A percentile compares a stretch with the other conserved stretches of the same genome.
Conservation (phyloP, 2,113 vertebrate species). For the Ellobius talpinus region DNA sequence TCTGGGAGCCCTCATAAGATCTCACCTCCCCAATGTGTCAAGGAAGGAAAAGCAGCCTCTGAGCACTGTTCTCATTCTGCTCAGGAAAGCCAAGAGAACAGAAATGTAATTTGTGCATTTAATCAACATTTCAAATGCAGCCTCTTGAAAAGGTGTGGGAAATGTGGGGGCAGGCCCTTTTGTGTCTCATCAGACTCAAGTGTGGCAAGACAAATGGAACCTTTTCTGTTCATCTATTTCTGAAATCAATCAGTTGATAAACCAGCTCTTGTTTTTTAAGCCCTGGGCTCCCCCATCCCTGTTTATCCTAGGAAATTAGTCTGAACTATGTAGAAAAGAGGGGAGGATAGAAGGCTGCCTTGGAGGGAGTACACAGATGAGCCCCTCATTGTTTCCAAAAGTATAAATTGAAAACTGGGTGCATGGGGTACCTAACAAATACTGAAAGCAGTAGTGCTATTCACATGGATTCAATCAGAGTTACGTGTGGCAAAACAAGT, state of each 20-base stretch:
- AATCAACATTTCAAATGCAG: slow-evolving; percentile 75
- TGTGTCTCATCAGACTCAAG: slow-evolving; percentile 47
- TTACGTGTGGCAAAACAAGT: slow-evolving; percentile 48
- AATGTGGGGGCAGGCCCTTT: slow-evolving; percentile 64
- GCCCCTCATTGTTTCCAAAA: slow-evolving; percentile 48
- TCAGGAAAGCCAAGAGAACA: slow-evolving; percentile 60
- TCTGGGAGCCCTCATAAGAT: not conserved
- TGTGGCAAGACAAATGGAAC: slow-evolving; percentile 39
- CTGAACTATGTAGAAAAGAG: slow-evolving; percentile 4
- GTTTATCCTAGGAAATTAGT: slow-evolving; percentile 74
- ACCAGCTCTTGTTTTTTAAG: slow-evolving; percentile 68
- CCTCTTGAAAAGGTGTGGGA: slow-evolving; percentile 57
- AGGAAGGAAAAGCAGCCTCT: not conserved
- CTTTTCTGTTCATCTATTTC: slow-evolving; percentile 69
- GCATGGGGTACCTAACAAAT: slow-evolving; percentile 67
- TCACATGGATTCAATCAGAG: slow-evolving; percentile 75
- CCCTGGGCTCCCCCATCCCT: not conserved
- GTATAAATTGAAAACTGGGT: slow-evolving; percentile 72
- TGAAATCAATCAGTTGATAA: slow-evolving; percentile 66
- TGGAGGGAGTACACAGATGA: not conserved
- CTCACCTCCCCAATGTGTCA: not conserved
- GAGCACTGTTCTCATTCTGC: not conserved
- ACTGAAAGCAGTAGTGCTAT: slow-evolving; percentile 41
- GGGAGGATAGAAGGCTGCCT: slow-evolving; percentile 1
- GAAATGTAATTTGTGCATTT: slow-evolving; percentile 62